Evolutionary conservation across 2,888 invertebrate species (phyloP), one percentile per base, ranked within the genome.

Genomic region (Dasypolia templi): DNA sequence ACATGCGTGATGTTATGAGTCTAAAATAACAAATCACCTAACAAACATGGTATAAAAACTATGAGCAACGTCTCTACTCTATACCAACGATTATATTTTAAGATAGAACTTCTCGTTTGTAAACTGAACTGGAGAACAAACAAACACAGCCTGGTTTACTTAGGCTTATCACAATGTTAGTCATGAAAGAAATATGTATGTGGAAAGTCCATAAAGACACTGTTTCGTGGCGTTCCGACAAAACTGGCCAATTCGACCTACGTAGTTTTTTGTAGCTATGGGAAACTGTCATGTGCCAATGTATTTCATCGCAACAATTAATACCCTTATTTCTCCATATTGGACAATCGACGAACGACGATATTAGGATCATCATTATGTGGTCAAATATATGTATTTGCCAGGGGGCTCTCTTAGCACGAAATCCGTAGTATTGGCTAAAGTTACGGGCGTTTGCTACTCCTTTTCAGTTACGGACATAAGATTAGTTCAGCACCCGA

Each of bases 101-200:
- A 62, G 70, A 68, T 19, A n/a, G 42, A 55, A 49, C 14, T 19
- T 32, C 35, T 7, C 58, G 49, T 71, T 62, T 62, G 44, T 9
- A 39, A 35, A 22, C 51, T 29, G 35, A 73, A 17, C 22, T 12
- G 5, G 9, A 5, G 6, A 46, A 49, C 55, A 55, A 72, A 79
- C 64, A 73, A 58, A 67, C 81, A 49, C 2, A 51, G 42, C 42
- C 63, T 14, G 55, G 77, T 82, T 70, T 77, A 77, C 42, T 9
- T 32, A 14, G 7, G 19, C 51, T 56, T 81, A 81, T 65, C 68
- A 62, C 46, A 35, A 22, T 22, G 39, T 70, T 63, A 64, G 14
- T 82, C 67, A 82, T 61, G 39, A 61, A 61, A 56, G 59, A 70
- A 71, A 44, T 63, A 76, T 69, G 51, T 63, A 76, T 69, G 51